These are phyloP conservation scores for Leptinotarsa defecta DNA, from an alignment of 1,140 invertebrate genomes.

Conservation along the genomic window DNA sequence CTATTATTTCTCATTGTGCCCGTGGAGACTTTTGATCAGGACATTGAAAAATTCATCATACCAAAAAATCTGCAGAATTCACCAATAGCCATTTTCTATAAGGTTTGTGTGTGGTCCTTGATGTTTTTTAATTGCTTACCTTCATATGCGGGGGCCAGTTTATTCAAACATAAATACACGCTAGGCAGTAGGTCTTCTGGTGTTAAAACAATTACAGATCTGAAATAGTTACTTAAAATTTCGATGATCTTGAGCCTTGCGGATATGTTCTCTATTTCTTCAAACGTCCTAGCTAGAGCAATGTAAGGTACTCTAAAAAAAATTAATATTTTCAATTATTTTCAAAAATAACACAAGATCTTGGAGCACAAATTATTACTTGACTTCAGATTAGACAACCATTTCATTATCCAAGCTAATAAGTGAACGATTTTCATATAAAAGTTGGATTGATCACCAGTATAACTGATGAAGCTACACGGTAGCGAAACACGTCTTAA, in stretches of 20 bases:
- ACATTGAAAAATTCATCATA: too few species aligned
- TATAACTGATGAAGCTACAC: too few species aligned
- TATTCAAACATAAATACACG: conserved; percentile 94
- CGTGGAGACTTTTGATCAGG: too few species aligned
- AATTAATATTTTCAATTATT: conserved; percentile 26
- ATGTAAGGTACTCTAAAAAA: conserved; percentile 85
- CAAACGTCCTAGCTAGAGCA: conserved; percentile 87
- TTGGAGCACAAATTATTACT: conserved; percentile 5
- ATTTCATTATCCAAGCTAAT: conserved; percentile 15
- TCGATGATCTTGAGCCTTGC: conserved; percentile 93
- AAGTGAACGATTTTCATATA: neutral
- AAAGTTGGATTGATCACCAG: neutral
- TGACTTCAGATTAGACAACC: neutral
- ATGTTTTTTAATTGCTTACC: conserved; percentile 58
- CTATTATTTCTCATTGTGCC: too few species aligned
- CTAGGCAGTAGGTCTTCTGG: conserved; percentile 88
- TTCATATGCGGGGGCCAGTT: conserved; percentile 93
- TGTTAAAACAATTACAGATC: conserved; percentile 86
- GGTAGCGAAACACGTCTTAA: too few species aligned
- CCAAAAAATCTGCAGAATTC: too few species aligned
- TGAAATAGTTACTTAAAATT: conserved; percentile 91
- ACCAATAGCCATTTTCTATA: too few species aligned
- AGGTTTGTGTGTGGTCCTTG: neutral
- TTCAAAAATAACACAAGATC: neutral
- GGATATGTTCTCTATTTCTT: conserved; percentile 87